These are phyloP conservation scores for Heliothis virescens DNA, from an alignment of 1,140 invertebrate genomes.

Conservation along the genomic window DNA sequence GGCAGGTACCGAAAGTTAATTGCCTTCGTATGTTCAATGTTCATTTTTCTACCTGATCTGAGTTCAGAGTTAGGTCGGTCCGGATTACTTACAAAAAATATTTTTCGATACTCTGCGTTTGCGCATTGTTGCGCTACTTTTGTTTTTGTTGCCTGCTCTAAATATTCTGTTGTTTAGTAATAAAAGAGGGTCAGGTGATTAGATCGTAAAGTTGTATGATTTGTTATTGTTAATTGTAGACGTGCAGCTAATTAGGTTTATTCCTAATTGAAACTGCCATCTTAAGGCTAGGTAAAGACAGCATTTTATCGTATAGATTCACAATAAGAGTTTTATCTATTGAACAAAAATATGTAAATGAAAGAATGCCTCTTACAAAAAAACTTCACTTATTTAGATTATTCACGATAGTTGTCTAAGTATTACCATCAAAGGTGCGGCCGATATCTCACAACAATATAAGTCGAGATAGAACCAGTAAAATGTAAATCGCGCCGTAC, in stretches of 20 bases:
- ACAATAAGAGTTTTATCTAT: too few species aligned
- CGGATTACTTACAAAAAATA: slow-evolving; percentile 45
- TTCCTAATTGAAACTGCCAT: not conserved
- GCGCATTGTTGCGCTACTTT: slow-evolving; percentile 20
- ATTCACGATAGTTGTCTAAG: not conserved
- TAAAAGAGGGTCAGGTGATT: slow-evolving; percentile 35
- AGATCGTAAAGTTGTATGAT: slow-evolving; percentile 29
- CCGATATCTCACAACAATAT: slow-evolving; percentile 39
- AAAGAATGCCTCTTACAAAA: not conserved
- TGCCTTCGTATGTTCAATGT: slow-evolving; percentile 82
- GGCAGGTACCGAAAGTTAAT: slow-evolving; percentile 78
- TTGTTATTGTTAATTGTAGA: slow-evolving; percentile 14
- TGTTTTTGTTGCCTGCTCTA: slow-evolving; percentile 19
- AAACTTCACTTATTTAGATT: too few species aligned
- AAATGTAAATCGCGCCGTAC: slow-evolving; percentile 15
- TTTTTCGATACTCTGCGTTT: slow-evolving; percentile 41
- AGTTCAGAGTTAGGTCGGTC: slow-evolving; percentile 63
- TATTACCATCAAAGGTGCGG: slow-evolving; percentile 11
- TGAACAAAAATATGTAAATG: too few species aligned
- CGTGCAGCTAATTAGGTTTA: not conserved
- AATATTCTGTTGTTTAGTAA: slow-evolving; percentile 36
- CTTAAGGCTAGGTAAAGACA: not conserved
- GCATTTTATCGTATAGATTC: too few species aligned
- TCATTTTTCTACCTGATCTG: slow-evolving; percentile 77
- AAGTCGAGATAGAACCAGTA: slow-evolving; percentile 4